Base-by-base conservation (phyloP, 1,140 invertebrate species). In the Bactericera cockerelli region DNA sequence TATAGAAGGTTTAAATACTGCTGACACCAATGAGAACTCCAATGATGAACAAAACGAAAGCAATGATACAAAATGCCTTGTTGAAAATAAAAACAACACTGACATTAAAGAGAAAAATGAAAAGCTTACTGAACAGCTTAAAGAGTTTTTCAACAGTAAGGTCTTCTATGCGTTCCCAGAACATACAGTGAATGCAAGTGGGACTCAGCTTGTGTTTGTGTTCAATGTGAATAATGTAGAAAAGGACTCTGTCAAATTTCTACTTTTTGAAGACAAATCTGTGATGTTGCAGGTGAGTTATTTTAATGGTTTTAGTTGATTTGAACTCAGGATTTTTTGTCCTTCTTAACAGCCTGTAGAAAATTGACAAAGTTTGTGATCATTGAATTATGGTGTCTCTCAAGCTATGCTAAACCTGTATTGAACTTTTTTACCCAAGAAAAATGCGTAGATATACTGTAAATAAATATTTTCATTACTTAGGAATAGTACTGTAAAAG, bases 191-290 rank as follows among this genome's bases (percentile, higher is more conserved):
- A 49, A 49, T 22, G n/a, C 42, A 4, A 8, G 4, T 22, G 22
- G 19, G n/a, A 49, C 6, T 4, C 42, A 22, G n/a, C 42, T 49
- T 49, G 42, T 49, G 42, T 49, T 49, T 49, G n/a, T 49, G 42
- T 49, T 49, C n/a, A n/a, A 49, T 49, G 42, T 49, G 4, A n/a
- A 4, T n/a, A 49, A 49, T 49, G 42, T 49, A 8, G 42, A 49
- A n/a, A 49, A n/a, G 3, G 42, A 49, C 22, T 49, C n/a, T 4
- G 42, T 49, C 4, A 49, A 49, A n/a, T 49, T 10, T 49, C 3
- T 49, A 3, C n/a, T 49, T 4, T 22, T 6, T 4, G 19, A 49
- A 4, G 22, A 49, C 3, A 49, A 4, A n/a, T 8, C 19, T 31
- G 13, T 31, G n/a, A 10, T 4, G 6, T 49, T 49, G n/a, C 42